phyloP scores from a whole-genome alignment of 2,797 vertebrate species.

The Centroberyx gerrardi region DNA sequence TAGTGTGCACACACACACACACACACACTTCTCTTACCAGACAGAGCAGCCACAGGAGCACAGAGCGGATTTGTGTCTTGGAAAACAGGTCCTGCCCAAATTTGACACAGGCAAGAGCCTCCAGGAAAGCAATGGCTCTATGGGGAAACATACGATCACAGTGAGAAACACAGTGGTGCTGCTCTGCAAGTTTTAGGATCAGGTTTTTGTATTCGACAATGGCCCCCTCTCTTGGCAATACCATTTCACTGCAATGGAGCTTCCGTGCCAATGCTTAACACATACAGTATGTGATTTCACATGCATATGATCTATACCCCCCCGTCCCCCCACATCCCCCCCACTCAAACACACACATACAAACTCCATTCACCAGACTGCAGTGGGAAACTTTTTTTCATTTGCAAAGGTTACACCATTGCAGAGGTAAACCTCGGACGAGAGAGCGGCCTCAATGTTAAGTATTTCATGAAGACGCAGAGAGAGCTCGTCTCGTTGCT shows the following conservation, averaged over 20 bases:
- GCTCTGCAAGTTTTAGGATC: not conserved
- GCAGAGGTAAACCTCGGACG: slow-evolving; percentile 14
- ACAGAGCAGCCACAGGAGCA: slow-evolving; percentile 95
- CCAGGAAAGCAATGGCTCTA: slow-evolving; percentile 95
- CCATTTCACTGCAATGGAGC: slow-evolving; percentile 36
- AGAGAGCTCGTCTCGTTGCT: slow-evolving; percentile 45
- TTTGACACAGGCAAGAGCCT: slow-evolving; percentile 95
- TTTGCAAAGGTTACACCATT: slow-evolving; percentile 30
- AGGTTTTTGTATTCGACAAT: slow-evolving; percentile 30
- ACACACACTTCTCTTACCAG: slow-evolving; percentile 88
- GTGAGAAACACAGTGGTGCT: not conserved
- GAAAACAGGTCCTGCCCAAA: slow-evolving; percentile 97
- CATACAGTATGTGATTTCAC: not conserved
- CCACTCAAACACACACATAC: not conserved
- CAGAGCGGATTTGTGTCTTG: slow-evolving; percentile 93
- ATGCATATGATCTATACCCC: not conserved
- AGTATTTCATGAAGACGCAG: slow-evolving; percentile 22
- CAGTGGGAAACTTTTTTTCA: not conserved
- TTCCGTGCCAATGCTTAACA: not conserved
- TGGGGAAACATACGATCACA: slow-evolving; percentile 1
- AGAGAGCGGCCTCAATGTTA: slow-evolving; percentile 29
- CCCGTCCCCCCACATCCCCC: not conserved
- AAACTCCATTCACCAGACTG: not conserved
- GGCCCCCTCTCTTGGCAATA: slow-evolving; percentile 62
- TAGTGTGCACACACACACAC: not conserved